These are phyloP conservation scores for Petrosia ficiformis DNA, from an alignment of 37 sponge, comb jelly and placozoan species.

Conservation along the genomic window DNA sequence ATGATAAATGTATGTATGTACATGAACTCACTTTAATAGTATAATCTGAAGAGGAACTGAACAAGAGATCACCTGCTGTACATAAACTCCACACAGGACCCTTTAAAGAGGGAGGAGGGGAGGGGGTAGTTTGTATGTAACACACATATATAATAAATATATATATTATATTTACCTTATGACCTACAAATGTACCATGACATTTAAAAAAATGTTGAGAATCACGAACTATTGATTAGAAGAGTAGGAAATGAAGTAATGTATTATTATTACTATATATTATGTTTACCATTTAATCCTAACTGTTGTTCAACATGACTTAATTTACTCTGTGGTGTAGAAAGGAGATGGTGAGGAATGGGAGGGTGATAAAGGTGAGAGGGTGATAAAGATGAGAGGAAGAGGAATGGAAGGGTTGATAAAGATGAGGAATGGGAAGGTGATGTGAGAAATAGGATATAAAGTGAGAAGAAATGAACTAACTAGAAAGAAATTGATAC, in stretches of 20 bases:
- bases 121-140: neutral
- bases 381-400: neutral
- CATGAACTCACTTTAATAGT: slow-evolving; percentile 77
- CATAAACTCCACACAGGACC: slow-evolving; percentile 91
- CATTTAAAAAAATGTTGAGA: slow-evolving; percentile 83
- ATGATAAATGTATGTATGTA: no score
- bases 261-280: slow-evolving; percentile 14
- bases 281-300: slow-evolving; percentile 33
- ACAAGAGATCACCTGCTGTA: slow-evolving; percentile 63
- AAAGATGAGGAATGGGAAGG: no score
- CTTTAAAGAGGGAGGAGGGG: slow-evolving; percentile 10
- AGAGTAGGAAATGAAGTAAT: no score
- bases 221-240: slow-evolving; percentile 48
- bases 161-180: slow-evolving; percentile 54
- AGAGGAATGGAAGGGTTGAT: no score
- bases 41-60: slow-evolving; percentile 89
- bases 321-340: slow-evolving; percentile 20
- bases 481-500: slow-evolving; percentile 23
- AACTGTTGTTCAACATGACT: slow-evolving; percentile 47
- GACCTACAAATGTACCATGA: slow-evolving; percentile 96
- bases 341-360: neutral
- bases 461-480: neutral
- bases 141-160: neutral
- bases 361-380: neutral
- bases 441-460: no score